Evolutionary conservation across 1,140 invertebrate species (phyloP).

Genomic region (Neodiprion virginianus): DNA sequence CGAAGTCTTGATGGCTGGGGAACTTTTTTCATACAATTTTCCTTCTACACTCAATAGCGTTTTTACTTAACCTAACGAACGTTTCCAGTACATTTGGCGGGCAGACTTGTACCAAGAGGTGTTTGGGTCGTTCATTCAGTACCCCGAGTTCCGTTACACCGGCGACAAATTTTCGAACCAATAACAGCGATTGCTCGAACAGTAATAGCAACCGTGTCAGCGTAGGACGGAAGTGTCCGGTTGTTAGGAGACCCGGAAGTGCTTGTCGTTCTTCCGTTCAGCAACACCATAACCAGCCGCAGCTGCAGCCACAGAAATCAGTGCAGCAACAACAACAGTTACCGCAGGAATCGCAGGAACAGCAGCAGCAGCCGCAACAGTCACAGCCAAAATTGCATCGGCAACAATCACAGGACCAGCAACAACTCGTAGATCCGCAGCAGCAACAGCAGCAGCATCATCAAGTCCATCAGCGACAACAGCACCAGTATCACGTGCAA

Average conservation of each 20-base stretch:
- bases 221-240: not conserved
- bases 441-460: conserved; percentile 8
- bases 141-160: conserved; percentile 1
- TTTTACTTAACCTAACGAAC: not conserved
- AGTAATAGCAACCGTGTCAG: not conserved
- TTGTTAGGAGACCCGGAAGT: conserved; percentile 16
- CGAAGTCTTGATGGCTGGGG: not conserved
- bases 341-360: not conserved
- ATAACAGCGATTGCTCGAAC: not conserved
- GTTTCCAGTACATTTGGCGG: conserved; percentile 18
- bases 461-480: not conserved
- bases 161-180: not conserved
- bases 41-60: not conserved
- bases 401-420: not conserved
- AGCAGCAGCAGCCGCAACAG: not conserved
- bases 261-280: conserved; percentile 14
- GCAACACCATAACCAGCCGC: not conserved
- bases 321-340: not conserved
- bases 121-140: conserved; percentile 12
- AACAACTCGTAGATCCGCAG: not conserved
- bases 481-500: conserved; percentile 13
- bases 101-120: conserved; percentile 14
- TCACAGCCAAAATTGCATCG: not conserved
- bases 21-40: not conserved
- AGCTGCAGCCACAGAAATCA: not conserved